Base-by-base conservation (phyloP, 92 coral and sea anemone species). In the Diadumene lineata region DNA sequence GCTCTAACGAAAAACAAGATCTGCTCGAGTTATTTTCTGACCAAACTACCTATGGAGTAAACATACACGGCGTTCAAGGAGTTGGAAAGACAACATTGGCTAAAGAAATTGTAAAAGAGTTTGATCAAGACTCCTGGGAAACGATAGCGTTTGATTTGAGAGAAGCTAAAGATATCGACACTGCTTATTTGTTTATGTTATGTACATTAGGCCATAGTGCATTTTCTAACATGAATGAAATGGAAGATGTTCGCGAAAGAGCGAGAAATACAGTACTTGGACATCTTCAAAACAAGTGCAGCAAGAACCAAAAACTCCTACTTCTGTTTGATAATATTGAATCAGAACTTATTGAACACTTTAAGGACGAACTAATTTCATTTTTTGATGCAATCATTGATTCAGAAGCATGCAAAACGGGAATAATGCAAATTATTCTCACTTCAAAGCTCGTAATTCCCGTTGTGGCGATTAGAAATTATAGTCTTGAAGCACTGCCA, bases 21-120 rank as follows among this genome's bases (percentile, higher is more conserved):
- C 11, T 89, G 7, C 32, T 31, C 29, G 19, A 65, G 32, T 68
- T 28, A 34, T 77, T 89, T 7, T n/a, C 53, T 18, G 77, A 70
- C 15, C 28, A 23, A 31, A 24, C 26, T 57, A 53, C 71, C 27
- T 72, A 56, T 0, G 85, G 79, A 26, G 46, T 89, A 28, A 82
- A 82, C 64, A 63, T 85, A 68, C 77, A 50, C 43, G 96, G 96
- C 7, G 66, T 73, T n/a, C 78, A 86, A 27, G 96, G 96, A 19
- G 89, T 90, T 19, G 96, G 96, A 27, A 90, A 90, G 56, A 90
- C 96, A 43, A 83, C 84, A 0, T 72, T 90, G 32, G 96, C 89
- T 4, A 51, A 62, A 29, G 77, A 79, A 34, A 65, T 56, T 26
- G 73, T 48, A n/a, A 44, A 64, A 27, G 31, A 50, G 2, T 23